Conservation (phyloP, 2,797 vertebrate genomes). For the Galago senegalensis region DNA sequence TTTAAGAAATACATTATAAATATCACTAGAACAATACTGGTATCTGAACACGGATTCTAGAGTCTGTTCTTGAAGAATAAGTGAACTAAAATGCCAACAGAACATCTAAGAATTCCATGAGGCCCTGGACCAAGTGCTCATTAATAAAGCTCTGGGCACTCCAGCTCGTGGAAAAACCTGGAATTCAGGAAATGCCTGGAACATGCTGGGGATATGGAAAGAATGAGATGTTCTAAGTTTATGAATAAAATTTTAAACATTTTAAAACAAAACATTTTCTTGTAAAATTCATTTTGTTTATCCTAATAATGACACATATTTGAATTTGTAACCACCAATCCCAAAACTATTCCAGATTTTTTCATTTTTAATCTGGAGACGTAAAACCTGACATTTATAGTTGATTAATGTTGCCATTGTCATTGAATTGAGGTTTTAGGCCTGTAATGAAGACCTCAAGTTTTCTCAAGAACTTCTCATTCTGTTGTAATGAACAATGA, state of each 20-base stretch:
- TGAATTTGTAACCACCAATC: neutral
- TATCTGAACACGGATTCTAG: neutral
- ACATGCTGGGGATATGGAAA: neutral
- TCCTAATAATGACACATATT: neutral
- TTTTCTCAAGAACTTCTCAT: neutral
- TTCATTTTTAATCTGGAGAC: neutral
- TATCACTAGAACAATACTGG: neutral
- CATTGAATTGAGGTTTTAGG: neutral
- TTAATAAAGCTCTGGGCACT: neutral
- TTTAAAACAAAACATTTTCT: neutral
- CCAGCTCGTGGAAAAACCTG: neutral
- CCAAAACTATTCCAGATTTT: neutral
- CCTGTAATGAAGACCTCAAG: neutral
- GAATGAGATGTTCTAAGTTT: neutral
- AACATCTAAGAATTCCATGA: neutral
- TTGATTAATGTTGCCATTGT: constrained; percentile 11
- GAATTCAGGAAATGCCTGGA: neutral
- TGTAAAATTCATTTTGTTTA: constrained; percentile 1
- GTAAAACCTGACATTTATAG: neutral
- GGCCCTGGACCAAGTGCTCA: neutral
- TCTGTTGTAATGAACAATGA: neutral
- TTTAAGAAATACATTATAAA: neutral
- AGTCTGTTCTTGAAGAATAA: neutral
- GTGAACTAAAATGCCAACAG: neutral
- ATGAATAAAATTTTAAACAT: constrained; percentile 14